Evolutionary conservation across 2,888 invertebrate genomes (phyloP), one percentile per base, ranked within the genome.

Genomic region (Endotricha flammealis): DNA sequence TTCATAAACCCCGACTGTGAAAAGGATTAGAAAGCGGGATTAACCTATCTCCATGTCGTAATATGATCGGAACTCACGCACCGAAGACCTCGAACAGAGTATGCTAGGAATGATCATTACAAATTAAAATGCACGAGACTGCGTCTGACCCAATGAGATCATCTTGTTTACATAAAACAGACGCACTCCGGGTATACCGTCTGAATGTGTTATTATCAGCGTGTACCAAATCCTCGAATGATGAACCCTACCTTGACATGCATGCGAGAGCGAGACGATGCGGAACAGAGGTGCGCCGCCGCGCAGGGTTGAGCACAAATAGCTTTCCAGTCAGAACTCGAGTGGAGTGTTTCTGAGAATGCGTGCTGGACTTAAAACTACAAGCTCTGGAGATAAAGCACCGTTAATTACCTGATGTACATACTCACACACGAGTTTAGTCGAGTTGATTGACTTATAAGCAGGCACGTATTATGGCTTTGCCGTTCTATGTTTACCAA

Each of bases 171-270:
- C 66, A 73, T 61, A 64, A 70, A 73, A 55, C 78, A 79, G 74
- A 76, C 57, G 58, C 64, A 49, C 52, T 60, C 61, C 57, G 67
- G 65, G 65, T 75, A 62, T 78, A 68, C 70, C 62, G 57, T 61
- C 63, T 57, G 60, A 49, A 53, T 71, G 66, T 76, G 73, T 79
- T 73, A 75, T 77, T 80, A 77, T 75, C 65, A 53, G 61, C 64
- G 64, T 60, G 74, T 56, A 72, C 70, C 57, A 70, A 75, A 81
- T 80, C 77, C 76, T 80, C 83, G 85, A 81, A 74, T 85, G 65
- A 82, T 85, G 85, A 85, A 85, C 85, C 76, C 85, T 82, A 85
- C 85, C 85, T 85, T 85, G 85, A 85, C 85, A 83, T 75, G 85
- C 60, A 80, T 83, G 83, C 69, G 72, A 57, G 78, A 77, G 70